Evolutionary conservation across 2,113 vertebrate genomes (phyloP), one percentile per base, ranked within the genome.

Genomic region (Antechinus flavipes): DNA sequence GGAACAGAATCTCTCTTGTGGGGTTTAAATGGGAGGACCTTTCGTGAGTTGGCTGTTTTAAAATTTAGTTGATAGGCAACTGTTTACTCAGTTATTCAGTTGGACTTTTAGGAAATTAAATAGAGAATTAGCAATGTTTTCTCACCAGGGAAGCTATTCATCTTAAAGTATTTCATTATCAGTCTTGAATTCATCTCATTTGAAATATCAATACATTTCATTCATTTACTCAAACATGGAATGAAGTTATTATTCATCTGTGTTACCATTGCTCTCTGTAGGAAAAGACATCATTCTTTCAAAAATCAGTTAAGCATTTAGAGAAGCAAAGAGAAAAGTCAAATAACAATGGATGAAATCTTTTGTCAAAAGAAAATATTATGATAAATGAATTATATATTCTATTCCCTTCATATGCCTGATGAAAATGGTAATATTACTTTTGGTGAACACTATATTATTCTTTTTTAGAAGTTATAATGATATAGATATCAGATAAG

Each of bases 161-260:
- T 58, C 55, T 23, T 2, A 2, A 96, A 93, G 1, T 68, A 26
- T 94, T 97, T 96, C 68, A 95, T 76, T 96, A 91, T 53, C 92
- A 96, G 92, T 92, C 30, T 24, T 96, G 92, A 97, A 93, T 93
- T 54, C 91, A 96, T 97, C 7, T 68, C 95, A 97, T 95, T 97
- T 98, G 91, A 68, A 9, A 93, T 95, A 94, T 96, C 54, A 93
- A 2, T 95, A 68, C 54, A 1, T 93, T 95, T 55, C 0, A 0
- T 49, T 22, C 6, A 89, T 97, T 97, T 94, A 27, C 93, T 5
- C 49, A 93, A 58, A 94, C 47, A 27, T 46, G 16, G 30, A 94
- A 95, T 95, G 14, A 14, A 54, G 1, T 26, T 90, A 0, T 4
- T 19, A 27, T 54, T 94, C 92, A 93, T 96, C 94, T 94, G 91